Percentiles rank a stretch among this genome's conserved stretches.
Conservation (phyloP, 2,888 invertebrate species). For the Ditylenchus weischeri region DNA sequence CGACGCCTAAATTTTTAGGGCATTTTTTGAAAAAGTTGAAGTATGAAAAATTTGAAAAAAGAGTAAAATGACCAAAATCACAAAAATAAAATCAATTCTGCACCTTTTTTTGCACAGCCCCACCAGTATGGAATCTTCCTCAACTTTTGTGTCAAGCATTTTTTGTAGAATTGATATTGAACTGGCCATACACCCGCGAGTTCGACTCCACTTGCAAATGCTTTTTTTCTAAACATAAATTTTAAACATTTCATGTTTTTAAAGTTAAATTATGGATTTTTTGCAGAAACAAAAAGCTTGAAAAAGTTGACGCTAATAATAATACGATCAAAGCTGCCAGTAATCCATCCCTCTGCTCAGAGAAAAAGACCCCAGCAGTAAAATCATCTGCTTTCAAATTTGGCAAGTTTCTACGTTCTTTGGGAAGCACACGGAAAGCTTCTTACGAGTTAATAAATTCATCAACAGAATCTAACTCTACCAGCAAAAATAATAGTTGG, state of each 20-base stretch:
- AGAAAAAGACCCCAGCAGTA: background rate
- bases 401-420: slow-evolving; percentile 16
- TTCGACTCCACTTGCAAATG: no score
- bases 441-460: slow-evolving; percentile 12
- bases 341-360: no score
- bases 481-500: background rate
- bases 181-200: no score
- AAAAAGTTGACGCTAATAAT: slow-evolving; percentile 12
- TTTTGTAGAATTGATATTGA: no score
- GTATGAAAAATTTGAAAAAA: no score
- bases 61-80: no score
- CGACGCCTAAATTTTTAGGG: no score
- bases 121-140: no score
- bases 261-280: background rate
- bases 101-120: no score
- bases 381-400: background rate
- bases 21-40: background rate
- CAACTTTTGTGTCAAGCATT: no score
- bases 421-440: slow-evolving; percentile 12
- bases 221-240: no score
- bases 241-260: background rate
- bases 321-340: background rate
- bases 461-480: background rate
- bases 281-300: slow-evolving; percentile 1
- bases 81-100: no score